These are phyloP conservation scores for Plumapathes pennacea DNA, from an alignment of 92 coral and sea anemone species.

Conservation along the genomic window DNA sequence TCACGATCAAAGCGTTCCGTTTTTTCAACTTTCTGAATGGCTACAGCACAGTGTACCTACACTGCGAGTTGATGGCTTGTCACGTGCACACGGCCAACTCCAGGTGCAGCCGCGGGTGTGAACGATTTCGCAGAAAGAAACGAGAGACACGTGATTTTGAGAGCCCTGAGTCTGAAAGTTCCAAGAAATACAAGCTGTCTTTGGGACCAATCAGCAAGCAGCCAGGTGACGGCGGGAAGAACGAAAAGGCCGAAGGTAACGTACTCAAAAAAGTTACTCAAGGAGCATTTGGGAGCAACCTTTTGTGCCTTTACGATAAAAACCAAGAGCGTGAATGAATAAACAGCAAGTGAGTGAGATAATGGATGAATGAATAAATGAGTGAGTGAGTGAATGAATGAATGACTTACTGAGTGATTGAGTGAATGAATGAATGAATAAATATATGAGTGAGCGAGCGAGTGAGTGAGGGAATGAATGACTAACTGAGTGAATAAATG, in stretches of 20 bases:
- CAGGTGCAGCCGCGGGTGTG: conserved; percentile 28
- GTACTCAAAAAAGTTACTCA: neutral
- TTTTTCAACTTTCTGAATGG: conserved; percentile 31
- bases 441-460: too few relatives aligned
- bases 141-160: conserved; percentile 11
- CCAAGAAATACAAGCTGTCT: neutral
- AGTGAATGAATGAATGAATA: too few relatives aligned
- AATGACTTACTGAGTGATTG: too few relatives aligned
- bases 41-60: conserved; percentile 13
- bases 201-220: neutral
- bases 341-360: too few relatives aligned
- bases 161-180: conserved; percentile 3
- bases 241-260: neutral
- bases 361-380: too few relatives aligned
- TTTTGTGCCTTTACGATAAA: too few relatives aligned
- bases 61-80: conserved; percentile 44
- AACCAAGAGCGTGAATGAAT: too few relatives aligned
- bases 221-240: too few relatives aligned
- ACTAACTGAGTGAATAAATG: too few relatives aligned
- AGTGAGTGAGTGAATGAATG: too few relatives aligned
- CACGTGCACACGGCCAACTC: conserved; percentile 18
- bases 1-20: conserved; percentile 28
- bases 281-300: too few relatives aligned
- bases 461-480: too few relatives aligned
- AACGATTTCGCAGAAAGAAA: conserved; percentile 3